These are phyloP conservation scores for Heteropelma amictum DNA, from an alignment of 2,888 invertebrate species.

Conservation along the genomic window DNA sequence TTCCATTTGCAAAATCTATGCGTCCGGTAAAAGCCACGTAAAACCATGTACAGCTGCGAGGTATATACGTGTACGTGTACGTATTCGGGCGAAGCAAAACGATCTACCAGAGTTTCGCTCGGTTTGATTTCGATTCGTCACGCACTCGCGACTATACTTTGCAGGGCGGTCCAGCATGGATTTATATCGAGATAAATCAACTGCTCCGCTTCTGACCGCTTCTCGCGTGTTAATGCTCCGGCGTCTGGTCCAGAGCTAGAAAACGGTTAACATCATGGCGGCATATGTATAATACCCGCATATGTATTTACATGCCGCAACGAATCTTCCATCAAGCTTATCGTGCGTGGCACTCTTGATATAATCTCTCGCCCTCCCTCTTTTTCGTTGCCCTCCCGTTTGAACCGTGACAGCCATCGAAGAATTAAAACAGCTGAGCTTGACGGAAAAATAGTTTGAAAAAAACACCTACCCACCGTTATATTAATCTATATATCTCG, in stretches of 20 bases:
- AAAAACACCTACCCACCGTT: neutral
- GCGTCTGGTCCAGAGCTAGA: neutral
- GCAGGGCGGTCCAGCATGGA: slow-evolving; percentile 52
- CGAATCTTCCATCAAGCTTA: slow-evolving; percentile 58
- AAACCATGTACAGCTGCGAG: no score
- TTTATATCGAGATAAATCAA: slow-evolving; percentile 60
- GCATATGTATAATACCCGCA: slow-evolving; percentile 28
- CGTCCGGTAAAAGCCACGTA: no score
- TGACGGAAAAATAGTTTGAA: neutral
- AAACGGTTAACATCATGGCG: slow-evolving; percentile 19
- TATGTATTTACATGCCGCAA: slow-evolving; percentile 46
- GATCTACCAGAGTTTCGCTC: slow-evolving; percentile 43
- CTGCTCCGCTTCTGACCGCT: slow-evolving; percentile 24
- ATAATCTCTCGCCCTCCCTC: slow-evolving; percentile 9
- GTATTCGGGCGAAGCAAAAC: slow-evolving; percentile 21
- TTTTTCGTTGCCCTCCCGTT: slow-evolving; percentile 24
- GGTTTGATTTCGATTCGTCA: slow-evolving; percentile 56
- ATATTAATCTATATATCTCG: neutral
- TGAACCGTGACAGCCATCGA: slow-evolving; percentile 46
- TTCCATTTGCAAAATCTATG: no score
- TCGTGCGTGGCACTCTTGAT: slow-evolving; percentile 35
- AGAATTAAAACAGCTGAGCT: slow-evolving; percentile 51
- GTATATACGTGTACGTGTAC: no score
- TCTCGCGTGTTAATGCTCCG: slow-evolving; percentile 37
- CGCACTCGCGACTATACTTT: slow-evolving; percentile 50